Conservation (phyloP, 2,888 invertebrate genomes). For the Agapetus fuscipes region DNA sequence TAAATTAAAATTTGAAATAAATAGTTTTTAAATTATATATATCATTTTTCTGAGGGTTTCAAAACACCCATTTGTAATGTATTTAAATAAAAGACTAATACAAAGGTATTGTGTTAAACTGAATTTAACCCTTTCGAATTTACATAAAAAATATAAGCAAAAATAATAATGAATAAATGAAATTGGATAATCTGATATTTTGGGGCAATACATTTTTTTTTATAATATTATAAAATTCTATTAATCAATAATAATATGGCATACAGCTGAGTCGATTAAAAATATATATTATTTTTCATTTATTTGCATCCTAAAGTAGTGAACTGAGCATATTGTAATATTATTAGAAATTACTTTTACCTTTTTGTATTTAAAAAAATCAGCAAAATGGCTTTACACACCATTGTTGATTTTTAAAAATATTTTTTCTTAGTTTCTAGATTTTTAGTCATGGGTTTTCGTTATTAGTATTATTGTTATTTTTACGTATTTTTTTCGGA, state of each 20-base stretch:
- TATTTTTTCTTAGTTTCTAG: no score
- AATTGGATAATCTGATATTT: no score
- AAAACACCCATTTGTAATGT: no score
- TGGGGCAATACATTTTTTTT: conserved; percentile 12
- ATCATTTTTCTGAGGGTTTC: conserved; percentile 1
- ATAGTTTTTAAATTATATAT: conserved; percentile 1
- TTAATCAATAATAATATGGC: no score
- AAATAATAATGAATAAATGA: neutral
- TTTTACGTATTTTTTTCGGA: conserved; percentile 7
- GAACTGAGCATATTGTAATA: no score
- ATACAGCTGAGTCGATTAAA: conserved; percentile 18
- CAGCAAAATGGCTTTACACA: neutral
- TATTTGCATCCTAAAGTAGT: conserved; percentile 6
- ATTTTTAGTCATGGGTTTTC: neutral
- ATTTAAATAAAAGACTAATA: no score
- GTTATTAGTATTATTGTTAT: no score
- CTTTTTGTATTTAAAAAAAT: neutral
- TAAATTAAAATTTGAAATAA: neutral
- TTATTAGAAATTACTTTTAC: neutral
- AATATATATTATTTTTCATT: conserved; percentile 15
- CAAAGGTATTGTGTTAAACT: no score
- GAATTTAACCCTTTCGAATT: no score
- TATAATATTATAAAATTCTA: no score
- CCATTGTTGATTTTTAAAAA: neutral
- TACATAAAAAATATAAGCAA: neutral